Evolutionary conservation across 1,140 invertebrate genomes (phyloP).

Genomic region (Pseudomyrmex gracilis): DNA sequence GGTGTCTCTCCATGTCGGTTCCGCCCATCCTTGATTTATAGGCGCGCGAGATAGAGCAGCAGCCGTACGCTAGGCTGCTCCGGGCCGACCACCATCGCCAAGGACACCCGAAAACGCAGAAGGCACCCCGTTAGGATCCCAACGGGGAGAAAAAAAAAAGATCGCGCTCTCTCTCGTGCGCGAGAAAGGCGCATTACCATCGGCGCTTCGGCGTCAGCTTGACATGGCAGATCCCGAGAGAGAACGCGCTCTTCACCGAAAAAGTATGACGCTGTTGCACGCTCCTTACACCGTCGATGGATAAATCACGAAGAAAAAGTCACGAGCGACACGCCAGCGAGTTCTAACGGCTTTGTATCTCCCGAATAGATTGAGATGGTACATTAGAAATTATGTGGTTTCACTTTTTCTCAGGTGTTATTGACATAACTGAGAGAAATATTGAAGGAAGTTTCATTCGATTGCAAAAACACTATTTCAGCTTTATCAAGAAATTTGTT

Average conservation of each 20-base stretch:
- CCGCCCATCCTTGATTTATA: constrained; percentile 83
- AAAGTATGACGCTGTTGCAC: constrained; percentile 13
- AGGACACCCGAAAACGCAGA: constrained; percentile 66
- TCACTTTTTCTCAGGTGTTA: too few species aligned
- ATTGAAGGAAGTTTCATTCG: background rate
- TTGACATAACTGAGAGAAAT: too few species aligned
- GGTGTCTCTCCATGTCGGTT: constrained; percentile 82
- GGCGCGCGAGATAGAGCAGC: constrained; percentile 72
- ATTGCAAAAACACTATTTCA: background rate
- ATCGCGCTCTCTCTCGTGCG: background rate
- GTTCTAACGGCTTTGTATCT: background rate
- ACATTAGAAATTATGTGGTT: too few species aligned
- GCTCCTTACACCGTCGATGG: background rate
- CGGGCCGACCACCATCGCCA: constrained; percentile 45
- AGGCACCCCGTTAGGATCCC: constrained; percentile 37
- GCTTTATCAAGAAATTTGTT: too few species aligned
- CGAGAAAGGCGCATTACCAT: constrained; percentile 50
- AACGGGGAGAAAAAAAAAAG: constrained; percentile 2
- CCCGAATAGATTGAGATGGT: background rate
- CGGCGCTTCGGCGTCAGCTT: constrained; percentile 61
- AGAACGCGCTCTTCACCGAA: constrained; percentile 24
- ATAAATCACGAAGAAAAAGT: constrained; percentile 52
- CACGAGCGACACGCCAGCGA: background rate
- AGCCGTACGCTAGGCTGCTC: constrained; percentile 67
- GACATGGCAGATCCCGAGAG: constrained; percentile 60